phyloP scores from a whole-genome alignment of 2,113 vertebrate genomes.

The Melanerpes aurifrons region DNA sequence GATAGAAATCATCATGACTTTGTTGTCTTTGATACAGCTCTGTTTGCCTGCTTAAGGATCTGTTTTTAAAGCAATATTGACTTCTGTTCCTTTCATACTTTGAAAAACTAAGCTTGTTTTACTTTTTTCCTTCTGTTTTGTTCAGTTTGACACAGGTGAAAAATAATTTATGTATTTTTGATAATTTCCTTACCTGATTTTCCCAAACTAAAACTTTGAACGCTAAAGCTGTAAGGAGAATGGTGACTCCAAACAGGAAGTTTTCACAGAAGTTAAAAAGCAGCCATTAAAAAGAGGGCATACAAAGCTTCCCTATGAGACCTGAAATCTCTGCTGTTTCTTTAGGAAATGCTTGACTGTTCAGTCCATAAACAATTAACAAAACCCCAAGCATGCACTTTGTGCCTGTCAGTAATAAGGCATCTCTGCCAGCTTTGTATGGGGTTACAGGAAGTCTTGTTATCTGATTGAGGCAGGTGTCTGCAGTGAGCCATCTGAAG shows the following conservation, averaged over 20 bases:
- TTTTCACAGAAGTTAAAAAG: background rate
- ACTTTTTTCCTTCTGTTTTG: background rate
- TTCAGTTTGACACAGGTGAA: background rate
- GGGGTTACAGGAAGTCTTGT: background rate
- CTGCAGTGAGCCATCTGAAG: background rate
- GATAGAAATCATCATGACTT: background rate
- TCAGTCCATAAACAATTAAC: conserved; percentile 10
- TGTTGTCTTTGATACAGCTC: background rate
- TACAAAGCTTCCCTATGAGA: background rate
- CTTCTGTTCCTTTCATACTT: background rate
- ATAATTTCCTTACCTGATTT: background rate
- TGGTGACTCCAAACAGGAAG: background rate
- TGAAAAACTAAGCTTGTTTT: background rate
- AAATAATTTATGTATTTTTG: background rate
- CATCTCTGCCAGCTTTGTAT: background rate
- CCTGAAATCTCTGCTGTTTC: background rate
- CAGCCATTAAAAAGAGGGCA: accelerated
- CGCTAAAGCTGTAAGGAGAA: background rate
- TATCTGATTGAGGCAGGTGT: background rate
- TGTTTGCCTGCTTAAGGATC: background rate
- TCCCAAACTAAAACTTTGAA: background rate
- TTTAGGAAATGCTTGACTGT: conserved; percentile 14
- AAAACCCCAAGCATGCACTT: background rate
- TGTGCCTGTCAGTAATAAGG: background rate
- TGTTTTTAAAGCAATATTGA: background rate